Evolutionary conservation across 1,140 invertebrate species (phyloP).

Genomic region (Eupeodes corollae): DNA sequence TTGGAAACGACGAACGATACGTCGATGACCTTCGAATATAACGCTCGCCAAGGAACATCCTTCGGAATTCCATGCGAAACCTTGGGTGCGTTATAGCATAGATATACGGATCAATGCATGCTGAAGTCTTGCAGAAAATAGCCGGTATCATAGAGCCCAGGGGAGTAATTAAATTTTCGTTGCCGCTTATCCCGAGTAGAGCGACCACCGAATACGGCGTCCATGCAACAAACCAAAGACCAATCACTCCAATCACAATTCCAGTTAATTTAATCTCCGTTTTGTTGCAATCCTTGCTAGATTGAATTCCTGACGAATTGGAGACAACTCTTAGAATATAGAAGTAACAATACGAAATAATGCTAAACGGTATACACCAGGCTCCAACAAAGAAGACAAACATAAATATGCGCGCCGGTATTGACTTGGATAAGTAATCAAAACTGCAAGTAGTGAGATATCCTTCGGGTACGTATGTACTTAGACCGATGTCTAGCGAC

Average conservation of each 20-base stretch:
- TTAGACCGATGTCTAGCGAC: conserved; percentile 52
- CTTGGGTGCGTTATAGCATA: conserved; percentile 61
- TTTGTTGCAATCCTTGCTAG: conserved; percentile 49
- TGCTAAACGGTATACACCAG: conserved; percentile 53
- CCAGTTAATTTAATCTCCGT: conserved; percentile 54
- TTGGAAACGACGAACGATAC: not conserved
- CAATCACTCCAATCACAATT: conserved; percentile 53
- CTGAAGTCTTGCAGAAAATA: conserved; percentile 60
- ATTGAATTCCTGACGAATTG: conserved; percentile 38
- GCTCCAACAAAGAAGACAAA: conserved; percentile 55
- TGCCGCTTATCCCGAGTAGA: conserved; percentile 56
- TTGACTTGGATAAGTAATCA: conserved; percentile 56
- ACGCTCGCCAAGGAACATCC: too few species aligned
- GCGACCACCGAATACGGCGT: conserved; percentile 63
- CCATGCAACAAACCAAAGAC: conserved; percentile 63
- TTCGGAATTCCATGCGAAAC: conserved; percentile 46
- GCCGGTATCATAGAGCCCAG: conserved; percentile 61
- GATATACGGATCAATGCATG: conserved; percentile 62
- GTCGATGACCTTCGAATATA: not conserved
- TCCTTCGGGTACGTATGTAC: conserved; percentile 64
- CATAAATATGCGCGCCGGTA: conserved; percentile 47
- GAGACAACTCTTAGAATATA: conserved; percentile 55
- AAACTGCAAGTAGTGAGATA: conserved; percentile 71
- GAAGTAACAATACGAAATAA: conserved; percentile 59
- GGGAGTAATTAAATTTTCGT: conserved; percentile 50